Base-by-base conservation (phyloP, 2,113 vertebrate species). In the Sterna hirundo region DNA sequence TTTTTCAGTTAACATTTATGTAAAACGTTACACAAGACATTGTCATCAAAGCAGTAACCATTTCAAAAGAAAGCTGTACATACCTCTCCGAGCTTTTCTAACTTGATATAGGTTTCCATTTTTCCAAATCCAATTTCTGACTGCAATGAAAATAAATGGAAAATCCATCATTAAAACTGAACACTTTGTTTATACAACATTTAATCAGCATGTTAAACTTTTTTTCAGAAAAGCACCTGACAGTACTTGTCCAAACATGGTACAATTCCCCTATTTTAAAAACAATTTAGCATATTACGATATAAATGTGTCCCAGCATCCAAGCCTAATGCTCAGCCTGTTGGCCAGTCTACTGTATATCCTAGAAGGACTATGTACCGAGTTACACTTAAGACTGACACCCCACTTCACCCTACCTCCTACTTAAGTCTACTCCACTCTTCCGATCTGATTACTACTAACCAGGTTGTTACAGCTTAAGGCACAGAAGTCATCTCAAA, bases 121-220 rank as follows among this genome's bases (percentile, higher is more conserved):
- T 99, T 99, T 83, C 99, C 99, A 97, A 99, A 99, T 71, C 99
- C 99, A 96, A 99, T 99, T 98, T 99, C 99, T 88, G 99, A 99
- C 99, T 99, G 94, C 21, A 97, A 84, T 79, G 88, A 96, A 97
- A 97, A 96, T 83, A 95, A 80, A 88, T 26, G 30, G 36, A 65
- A 85, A 60, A 54, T 22, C 10, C 0, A 57, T 89, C 16, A 84
- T 12, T 74, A 34, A 88, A 83, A 54, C 5, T 1, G 27, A 78
- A 68, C 5, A 25, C 11, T 70, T 70, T 1, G 62, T 75, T 91
- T 51, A n/a, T 7, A 42, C 4, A 55, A 40, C 3, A 90, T 36
- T 68, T 88, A 71, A 71, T 22, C 17, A 93, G 83, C 7, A 85
- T 76, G 60, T 3, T 52, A 36, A 91, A 76, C 6, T 54, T 86